These are phyloP conservation scores for Ophioninae sp. DNA, from an alignment of 2,888 invertebrate species.

Conservation along the genomic window DNA sequence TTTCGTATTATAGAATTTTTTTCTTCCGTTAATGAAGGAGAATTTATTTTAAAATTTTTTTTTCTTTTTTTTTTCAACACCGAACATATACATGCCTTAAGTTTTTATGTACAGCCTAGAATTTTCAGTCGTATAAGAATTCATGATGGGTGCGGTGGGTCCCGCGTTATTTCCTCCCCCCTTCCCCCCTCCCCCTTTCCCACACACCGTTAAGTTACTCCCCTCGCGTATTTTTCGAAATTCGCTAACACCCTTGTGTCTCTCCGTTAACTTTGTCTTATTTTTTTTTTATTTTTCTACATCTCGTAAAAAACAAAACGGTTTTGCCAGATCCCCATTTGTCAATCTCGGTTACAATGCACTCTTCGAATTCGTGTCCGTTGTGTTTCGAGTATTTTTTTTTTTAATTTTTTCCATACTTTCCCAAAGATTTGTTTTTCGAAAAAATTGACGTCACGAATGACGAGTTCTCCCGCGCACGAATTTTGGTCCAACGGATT, in stretches of 20 bases:
- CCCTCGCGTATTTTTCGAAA: conserved; percentile 22
- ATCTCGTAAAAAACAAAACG: conserved; percentile 56
- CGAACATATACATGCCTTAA: conserved; percentile 81
- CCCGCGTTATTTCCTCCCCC: conserved; percentile 47
- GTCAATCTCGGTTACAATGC: conserved; percentile 41
- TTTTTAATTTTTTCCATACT: background rate
- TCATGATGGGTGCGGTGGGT: conserved; percentile 69
- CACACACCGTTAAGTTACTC: conserved; percentile 33
- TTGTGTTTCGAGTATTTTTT: conserved; percentile 37
- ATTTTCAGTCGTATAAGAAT: conserved; percentile 79
- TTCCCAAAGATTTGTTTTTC: conserved; percentile 31
- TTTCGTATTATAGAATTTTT: conserved; percentile 70
- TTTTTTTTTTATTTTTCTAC: conserved; percentile 46
- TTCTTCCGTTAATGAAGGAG: conserved; percentile 74
- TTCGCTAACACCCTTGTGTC: conserved; percentile 46
- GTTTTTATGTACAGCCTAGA: conserved; percentile 80
- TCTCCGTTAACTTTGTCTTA: conserved; percentile 35
- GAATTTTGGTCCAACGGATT: conserved; percentile 73
- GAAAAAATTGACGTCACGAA: conserved; percentile 49
- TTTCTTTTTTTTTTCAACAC: conserved; percentile 75
- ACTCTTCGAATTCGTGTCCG: conserved; percentile 35
- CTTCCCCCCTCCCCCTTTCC: no score
- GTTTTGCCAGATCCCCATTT: conserved; percentile 33
- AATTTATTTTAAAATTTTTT: conserved; percentile 66
- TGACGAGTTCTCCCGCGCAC: conserved; percentile 58